phyloP scores from a whole-genome alignment of 1,140 invertebrate species.

The Platyscapa corneri region DNA sequence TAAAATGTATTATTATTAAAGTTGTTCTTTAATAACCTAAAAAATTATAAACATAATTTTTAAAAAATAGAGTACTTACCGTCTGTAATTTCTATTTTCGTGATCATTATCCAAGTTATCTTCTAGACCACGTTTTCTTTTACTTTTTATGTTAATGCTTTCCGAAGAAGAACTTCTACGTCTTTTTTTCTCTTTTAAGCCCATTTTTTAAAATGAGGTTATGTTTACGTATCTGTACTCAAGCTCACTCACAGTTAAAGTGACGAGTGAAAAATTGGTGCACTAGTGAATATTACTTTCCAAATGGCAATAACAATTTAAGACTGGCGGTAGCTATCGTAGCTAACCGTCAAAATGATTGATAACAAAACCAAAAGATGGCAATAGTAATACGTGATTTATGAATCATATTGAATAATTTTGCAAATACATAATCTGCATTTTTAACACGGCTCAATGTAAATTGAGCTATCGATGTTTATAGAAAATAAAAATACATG shows the following conservation, averaged over 20 bases:
- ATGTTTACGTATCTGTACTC: background rate
- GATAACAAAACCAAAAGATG: background rate
- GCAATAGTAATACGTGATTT: background rate
- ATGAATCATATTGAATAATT: too few species aligned
- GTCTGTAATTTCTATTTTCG: background rate
- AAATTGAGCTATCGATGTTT: too few species aligned
- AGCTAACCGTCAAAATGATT: background rate
- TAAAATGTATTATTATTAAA: background rate
- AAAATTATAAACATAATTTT: background rate
- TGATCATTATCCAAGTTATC: conserved; percentile 6
- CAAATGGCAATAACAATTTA: too few species aligned
- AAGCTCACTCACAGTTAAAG: background rate
- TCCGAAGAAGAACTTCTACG: conserved; percentile 26
- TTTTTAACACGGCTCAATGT: too few species aligned
- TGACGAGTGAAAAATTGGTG: background rate
- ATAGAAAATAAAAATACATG: too few species aligned
- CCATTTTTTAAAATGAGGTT: conserved; percentile 5
- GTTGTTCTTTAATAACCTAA: background rate
- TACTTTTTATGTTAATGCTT: background rate
- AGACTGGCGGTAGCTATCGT: too few species aligned
- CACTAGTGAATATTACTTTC: background rate
- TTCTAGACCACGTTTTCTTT: conserved; percentile 19
- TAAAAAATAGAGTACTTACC: conserved; percentile 13
- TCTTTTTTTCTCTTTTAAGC: conserved; percentile 16
- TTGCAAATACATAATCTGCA: too few species aligned